Base-by-base conservation (phyloP, 2,888 invertebrate genomes). In the Pterostichus niger region DNA sequence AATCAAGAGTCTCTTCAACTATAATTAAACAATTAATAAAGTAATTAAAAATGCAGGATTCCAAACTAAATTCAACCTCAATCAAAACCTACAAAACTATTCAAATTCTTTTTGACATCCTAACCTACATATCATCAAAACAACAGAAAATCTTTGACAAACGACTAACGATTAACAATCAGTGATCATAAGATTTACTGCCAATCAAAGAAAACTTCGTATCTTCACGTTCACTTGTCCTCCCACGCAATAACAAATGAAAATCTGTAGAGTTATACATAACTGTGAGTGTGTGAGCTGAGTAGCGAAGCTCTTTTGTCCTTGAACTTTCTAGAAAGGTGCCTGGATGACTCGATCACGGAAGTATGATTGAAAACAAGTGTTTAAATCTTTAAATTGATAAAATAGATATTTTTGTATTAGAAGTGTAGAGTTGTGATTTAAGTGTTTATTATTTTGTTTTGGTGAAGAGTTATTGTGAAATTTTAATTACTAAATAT, bases 181-280 rank as follows among this genome's bases (percentile, higher is more conserved):
- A 40, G 35, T 35, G 4, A 40, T 35, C 13, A n/a, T 68, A 68
- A 68, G n/a, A 59, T 68, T 68, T 40, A 68, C 35, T 68, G 15
- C 33, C 35, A 68, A 68, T 68, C 11, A 68, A 68, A 68, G 40
- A 31, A 59, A 59, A 68, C 13, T 40, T 35, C 24, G 11, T 5
- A 11, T 61, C n/a, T 68, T 40, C 35, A 68, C 64, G 35, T 68
- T 68, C 64, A 68, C 64, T 68, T 68, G 64, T 68, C 64, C 64
- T 68, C 64, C 64, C 40, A 68, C 64, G 15, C 40, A 15, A 7
- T 13, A 68, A 68, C 35, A 68, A 68, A 68, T 68, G 64, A 68
- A 68, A 68, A 68, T 68, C 64, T 68, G 40, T 13, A 31, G n/a
- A 33, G 33, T 31, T 15, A 11, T 7, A 24, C 11, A 13, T 35